Percentiles rank a stretch among this genome's conserved stretches.
Conservation (phyloP, 37 sponge, comb jelly and placozoan genomes). For the Hormiphora californensis region DNA sequence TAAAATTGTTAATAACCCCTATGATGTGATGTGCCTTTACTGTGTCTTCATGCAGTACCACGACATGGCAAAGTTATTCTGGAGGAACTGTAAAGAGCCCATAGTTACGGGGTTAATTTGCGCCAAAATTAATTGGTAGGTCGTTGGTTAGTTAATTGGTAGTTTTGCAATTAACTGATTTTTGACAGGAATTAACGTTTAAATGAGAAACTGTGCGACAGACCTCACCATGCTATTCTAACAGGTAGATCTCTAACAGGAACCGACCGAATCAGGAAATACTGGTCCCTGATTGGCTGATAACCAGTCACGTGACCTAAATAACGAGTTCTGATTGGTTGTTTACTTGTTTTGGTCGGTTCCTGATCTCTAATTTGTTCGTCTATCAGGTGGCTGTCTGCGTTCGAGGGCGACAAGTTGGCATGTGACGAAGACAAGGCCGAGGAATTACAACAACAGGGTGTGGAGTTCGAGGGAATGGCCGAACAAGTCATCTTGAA, state of each 20-base stretch:
- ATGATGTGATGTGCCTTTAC: neutral
- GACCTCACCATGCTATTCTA: no score
- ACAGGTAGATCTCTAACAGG: no score
- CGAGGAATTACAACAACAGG: neutral
- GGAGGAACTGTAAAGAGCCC: conserved; percentile 18
- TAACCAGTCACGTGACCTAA: no score
- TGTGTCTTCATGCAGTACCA: neutral
- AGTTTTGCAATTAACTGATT: no score
- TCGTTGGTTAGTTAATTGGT: no score
- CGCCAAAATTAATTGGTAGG: conserved; percentile 27
- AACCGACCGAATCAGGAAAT: no score
- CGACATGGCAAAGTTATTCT: conserved; percentile 18
- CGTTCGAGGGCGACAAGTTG: conserved; percentile 32
- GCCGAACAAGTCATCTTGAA: neutral
- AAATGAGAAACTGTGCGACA: no score
- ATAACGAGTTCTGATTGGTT: no score
- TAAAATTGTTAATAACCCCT: neutral
- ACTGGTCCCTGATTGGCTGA: no score
- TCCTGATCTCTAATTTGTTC: no score
- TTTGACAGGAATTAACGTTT: no score
- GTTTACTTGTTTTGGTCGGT: no score
- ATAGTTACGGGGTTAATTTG: neutral
- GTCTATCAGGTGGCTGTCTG: neutral
- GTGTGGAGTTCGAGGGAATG: neutral
- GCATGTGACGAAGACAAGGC: conserved; percentile 43